Evolutionary conservation across 2,888 invertebrate species (phyloP), one percentile per base, ranked within the genome.

Genomic region (Morpho achilles): DNA sequence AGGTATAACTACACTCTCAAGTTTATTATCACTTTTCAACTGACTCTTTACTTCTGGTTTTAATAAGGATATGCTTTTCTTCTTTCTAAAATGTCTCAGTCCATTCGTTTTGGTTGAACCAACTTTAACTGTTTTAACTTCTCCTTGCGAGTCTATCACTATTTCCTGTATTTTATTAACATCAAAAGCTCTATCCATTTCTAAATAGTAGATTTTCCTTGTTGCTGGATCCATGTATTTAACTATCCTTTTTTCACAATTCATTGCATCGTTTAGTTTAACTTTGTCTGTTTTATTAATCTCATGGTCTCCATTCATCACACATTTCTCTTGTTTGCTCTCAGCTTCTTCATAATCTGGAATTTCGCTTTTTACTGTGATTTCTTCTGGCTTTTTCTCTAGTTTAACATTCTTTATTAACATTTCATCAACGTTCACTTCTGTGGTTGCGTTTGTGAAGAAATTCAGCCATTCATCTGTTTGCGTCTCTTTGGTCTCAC

Each of bases 141-240:
- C 67, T 0, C 71, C 71, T 39, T 76, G 70, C 0, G 76, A 73
- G 51, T 87, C 86, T 1, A 89, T 84, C 0, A 89, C 81, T 1
- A 89, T 87, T 63, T 89, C 89, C 59, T 88, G 85, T 0, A 88
- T 87, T 66, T 79, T 86, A 2, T 74, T 84, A 16, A 90, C 47
- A 57, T 88, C 89, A 60, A 90, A 50, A 0, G 75, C 70, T 58
- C 84, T 69, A 47, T 90, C 88, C 82, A 89, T 83, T 76, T 90
- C 89, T 63, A 90, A 63, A 45, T 87, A 90, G 49, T 84, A 88
- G 39, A 90, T 86, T 63, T 88, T 89, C 0, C 87, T 82, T 40
- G 88, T 89, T 0, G 74, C 78, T 0, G 86, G 85, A 40, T 90
- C 87, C 61, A 89, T 81, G 57, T 88, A 90, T 63, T 90, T 89